A percentile compares a stretch with the other conserved stretches of the same genome.
Conservation (phyloP, 2,888 invertebrate species). For the Chymomyza caudatula region DNA sequence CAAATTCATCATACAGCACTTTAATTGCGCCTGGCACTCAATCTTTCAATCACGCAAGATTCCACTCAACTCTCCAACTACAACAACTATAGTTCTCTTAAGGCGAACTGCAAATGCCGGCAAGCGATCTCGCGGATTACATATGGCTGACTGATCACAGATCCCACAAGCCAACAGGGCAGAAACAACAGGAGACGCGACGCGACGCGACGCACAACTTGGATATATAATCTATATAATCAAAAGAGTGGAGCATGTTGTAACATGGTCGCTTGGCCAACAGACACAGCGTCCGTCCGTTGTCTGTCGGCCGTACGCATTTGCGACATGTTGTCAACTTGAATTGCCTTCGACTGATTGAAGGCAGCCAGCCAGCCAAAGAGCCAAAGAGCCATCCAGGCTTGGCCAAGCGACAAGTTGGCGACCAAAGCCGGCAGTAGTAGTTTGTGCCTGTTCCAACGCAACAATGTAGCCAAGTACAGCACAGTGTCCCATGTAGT, state of each 20-base stretch:
- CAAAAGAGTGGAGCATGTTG: slow-evolving; percentile 62
- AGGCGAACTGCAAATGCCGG: not conserved
- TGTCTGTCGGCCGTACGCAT: slow-evolving; percentile 47
- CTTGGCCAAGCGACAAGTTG: slow-evolving; percentile 48
- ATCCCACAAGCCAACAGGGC: slow-evolving; percentile 4
- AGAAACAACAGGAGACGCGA: not conserved
- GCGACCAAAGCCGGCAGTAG: slow-evolving; percentile 32
- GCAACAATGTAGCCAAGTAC: slow-evolving; percentile 52
- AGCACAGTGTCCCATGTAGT: not conserved
- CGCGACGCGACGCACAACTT: slow-evolving; percentile 12
- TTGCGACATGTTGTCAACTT: slow-evolving; percentile 77
- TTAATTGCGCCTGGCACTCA: slow-evolving; percentile 75
- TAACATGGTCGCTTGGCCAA: slow-evolving; percentile 36
- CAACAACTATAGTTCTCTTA: not conserved
- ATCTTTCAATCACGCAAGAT: slow-evolving; percentile 71
- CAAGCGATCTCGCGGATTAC: slow-evolving; percentile 48
- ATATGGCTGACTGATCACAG: slow-evolving; percentile 40
- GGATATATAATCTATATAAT: slow-evolving; percentile 68
- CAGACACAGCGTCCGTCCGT: not conserved
- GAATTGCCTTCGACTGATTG: slow-evolving; percentile 76
- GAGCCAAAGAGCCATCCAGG: slow-evolving; percentile 13
- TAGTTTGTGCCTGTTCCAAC: slow-evolving; percentile 26
- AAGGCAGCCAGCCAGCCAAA: slow-evolving; percentile 47
- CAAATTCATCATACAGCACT: slow-evolving; percentile 52
- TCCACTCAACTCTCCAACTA: slow-evolving; percentile 4